Base-by-base conservation (phyloP, 30 jellyfish, hydroid and myxozoan species). In the Cassiopea xamachana region DNA sequence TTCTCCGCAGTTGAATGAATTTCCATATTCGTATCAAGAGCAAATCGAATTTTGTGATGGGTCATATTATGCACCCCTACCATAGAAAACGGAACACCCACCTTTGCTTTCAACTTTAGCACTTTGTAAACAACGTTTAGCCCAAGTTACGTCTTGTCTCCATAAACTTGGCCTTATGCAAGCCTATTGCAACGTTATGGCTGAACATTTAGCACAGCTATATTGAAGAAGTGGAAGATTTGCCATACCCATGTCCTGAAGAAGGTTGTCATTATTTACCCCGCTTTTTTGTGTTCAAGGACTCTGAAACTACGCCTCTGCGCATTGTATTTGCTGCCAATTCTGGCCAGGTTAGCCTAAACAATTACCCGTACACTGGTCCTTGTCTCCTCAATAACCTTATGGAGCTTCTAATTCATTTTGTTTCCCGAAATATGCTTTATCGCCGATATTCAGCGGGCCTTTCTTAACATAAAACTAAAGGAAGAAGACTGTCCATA, bases 51-150 rank as follows among this genome's bases (percentile, higher is more conserved):
- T 84, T 48, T 77, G 85, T 39, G 62, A 84, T 84, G 85, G 92
- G 59, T 60, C 44, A 1, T 69, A 69, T 59, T 71, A 19, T 43
- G 92, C 86, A 1, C 85, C 92, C 17, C 73, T 84, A 19, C 92
- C 92, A 1, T 84, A 76, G 92, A 84, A 84, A 43, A 17, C 76
- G 69, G 85, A 84, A 77, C 92, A 84, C 92, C 92, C 86, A 3
- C 92, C 92, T 17, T 84, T 84, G 78, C 92, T 9, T 51, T 51
- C 64, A 51, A 51, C 4, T 9, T 51, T 51, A 51, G 9, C 64
- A 51, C 64, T 51, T 9, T 51, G 64, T 9, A 51, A 51, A 51
- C 64, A 51, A 9, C 64, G 64, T 9, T 51, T 51, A 51, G 64
- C 64, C 9, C 64, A 51, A 51, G 64, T 51, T 51, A 51, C 64